Evolutionary conservation across 2,113 vertebrate species (phyloP).

Genomic region (Cariama cristata): DNA sequence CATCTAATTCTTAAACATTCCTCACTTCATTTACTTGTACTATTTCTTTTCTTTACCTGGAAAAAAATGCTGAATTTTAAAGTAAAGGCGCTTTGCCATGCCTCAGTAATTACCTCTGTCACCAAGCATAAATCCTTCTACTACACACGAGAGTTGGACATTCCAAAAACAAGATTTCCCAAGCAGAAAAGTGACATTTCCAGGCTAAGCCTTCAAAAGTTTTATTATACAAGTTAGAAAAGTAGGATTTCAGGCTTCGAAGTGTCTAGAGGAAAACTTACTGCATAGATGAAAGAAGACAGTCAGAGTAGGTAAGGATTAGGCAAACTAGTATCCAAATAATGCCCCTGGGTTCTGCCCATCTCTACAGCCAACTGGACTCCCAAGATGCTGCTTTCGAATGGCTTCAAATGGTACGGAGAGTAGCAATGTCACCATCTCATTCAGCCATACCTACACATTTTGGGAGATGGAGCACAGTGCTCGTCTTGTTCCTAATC

Average conservation of each 20-base stretch:
- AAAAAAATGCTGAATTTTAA: slow-evolving; percentile 21
- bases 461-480: background rate
- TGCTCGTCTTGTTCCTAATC: accelerated
- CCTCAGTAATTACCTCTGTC: slow-evolving; percentile 32
- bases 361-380: background rate
- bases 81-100: slow-evolving; percentile 11
- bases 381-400: background rate
- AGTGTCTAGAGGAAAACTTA: background rate
- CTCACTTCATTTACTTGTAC: slow-evolving; percentile 40
- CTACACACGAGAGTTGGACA: background rate
- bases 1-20: slow-evolving; percentile 35
- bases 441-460: accelerated
- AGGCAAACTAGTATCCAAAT: background rate
- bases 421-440: background rate
- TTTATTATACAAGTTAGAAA: background rate
- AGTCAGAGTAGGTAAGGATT: background rate
- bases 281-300: background rate
- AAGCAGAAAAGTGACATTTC: slow-evolving; percentile 63
- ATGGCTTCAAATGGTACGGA: accelerated
- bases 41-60: slow-evolving; percentile 39
- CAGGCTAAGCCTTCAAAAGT: background rate
- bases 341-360: background rate
- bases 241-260: background rate
- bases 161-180: slow-evolving; percentile 24
- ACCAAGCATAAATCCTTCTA: slow-evolving; percentile 55